Conservation (phyloP, 2,888 invertebrate species). For the Ethmia dodecea region DNA sequence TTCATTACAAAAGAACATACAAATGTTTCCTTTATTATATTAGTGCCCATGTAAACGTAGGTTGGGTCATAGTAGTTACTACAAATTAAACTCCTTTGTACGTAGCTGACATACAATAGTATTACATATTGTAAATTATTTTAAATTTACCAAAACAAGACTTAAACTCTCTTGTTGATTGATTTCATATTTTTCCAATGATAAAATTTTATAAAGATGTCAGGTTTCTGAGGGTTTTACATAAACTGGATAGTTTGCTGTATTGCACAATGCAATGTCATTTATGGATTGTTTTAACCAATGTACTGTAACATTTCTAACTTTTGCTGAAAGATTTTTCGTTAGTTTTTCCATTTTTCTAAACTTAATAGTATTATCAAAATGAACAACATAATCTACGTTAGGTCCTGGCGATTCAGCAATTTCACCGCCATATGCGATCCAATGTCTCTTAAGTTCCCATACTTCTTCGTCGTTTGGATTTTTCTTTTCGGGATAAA, state of each 20-base stretch:
- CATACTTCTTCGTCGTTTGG: conserved; percentile 51
- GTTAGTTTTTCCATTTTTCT: conserved; percentile 44
- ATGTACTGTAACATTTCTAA: conserved; percentile 52
- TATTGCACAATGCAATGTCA: conserved; percentile 45
- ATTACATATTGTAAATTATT: no score
- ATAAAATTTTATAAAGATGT: no score
- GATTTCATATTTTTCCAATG: no score
- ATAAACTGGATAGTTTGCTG: conserved; percentile 43
- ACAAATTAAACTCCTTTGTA: no score
- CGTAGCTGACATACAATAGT: no score
- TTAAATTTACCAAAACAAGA: no score
- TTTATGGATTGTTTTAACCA: conserved; percentile 63
- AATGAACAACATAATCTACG: conserved; percentile 58
- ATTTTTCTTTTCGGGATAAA: conserved; percentile 67
- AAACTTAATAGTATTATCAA: conserved; percentile 36
- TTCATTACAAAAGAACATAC: no score
- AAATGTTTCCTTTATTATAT: no score
- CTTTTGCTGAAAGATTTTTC: conserved; percentile 33
- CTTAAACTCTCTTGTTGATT: no score
- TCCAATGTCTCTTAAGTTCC: conserved; percentile 78
- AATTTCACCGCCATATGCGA: conserved; percentile 78
- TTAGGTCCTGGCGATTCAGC: conserved; percentile 47
- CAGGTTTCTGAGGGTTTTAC: no score
- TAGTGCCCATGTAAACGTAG: no score
- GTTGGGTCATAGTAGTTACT: no score